Evolutionary conservation across 2,888 invertebrate species (phyloP).

Genomic region (Perizoma affinitatum): DNA sequence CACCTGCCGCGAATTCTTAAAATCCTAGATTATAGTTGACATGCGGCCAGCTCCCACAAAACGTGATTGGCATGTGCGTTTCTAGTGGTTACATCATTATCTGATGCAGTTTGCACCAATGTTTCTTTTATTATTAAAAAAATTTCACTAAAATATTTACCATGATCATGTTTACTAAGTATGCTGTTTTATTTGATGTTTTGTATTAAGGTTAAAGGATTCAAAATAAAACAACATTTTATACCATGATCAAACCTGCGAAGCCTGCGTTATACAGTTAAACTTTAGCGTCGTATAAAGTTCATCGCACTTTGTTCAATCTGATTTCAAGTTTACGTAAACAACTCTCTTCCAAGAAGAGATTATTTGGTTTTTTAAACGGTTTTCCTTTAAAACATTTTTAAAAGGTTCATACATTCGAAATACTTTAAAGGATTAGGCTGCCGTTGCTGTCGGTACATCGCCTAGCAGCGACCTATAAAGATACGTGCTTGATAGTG

Average conservation of each 20-base stretch:
- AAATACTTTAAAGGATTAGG: constrained; percentile 6
- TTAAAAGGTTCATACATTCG: neutral
- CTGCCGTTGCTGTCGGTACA: constrained; percentile 59
- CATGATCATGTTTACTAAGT: neutral
- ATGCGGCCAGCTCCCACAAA: constrained; percentile 65
- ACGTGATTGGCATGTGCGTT: constrained; percentile 68
- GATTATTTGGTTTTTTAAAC: constrained; percentile 1
- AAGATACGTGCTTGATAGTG: constrained; percentile 78
- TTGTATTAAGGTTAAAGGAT: no score
- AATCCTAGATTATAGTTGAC: constrained; percentile 81
- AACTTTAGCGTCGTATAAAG: constrained; percentile 19
- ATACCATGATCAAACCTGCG: neutral
- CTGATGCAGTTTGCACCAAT: constrained; percentile 47
- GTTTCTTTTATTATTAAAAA: constrained; percentile 19
- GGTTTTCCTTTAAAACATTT: constrained; percentile 14
- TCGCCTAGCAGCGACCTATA: constrained; percentile 76
- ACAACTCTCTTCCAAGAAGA: constrained; percentile 21
- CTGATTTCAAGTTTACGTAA: constrained; percentile 24
- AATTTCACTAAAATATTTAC: neutral
- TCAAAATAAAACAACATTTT: no score
- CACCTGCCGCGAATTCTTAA: constrained; percentile 82
- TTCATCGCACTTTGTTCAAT: constrained; percentile 19
- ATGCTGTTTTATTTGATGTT: no score
- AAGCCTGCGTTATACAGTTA: neutral
- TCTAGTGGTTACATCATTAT: constrained; percentile 67